Evolutionary conservation across 2,888 invertebrate genomes (phyloP), one percentile per base, ranked within the genome.

Genomic region (Chrysolina oricalcia): DNA sequence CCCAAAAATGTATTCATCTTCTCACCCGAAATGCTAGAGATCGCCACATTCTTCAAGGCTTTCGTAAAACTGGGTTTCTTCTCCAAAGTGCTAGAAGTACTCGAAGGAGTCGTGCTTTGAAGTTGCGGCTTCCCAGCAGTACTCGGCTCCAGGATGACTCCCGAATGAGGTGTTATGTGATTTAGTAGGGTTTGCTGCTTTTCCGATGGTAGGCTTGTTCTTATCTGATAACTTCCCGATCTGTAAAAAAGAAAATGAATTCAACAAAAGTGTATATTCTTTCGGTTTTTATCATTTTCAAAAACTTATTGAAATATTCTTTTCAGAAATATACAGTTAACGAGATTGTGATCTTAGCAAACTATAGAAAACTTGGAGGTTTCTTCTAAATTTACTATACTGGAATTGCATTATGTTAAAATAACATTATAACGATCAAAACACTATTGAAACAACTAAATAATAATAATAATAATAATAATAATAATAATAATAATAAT

Each of bases 211-310:
- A 92, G 90, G 81, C 88, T 89, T 17, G 88, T 83, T 40, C 87
- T 84, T 80, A 91, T 90, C 83, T 92, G 92, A 87, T 93, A 93
- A 78, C 92, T 92, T 59, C 92, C 92, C 56, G 93, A 93, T 89
- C 93, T 93, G 89, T 85, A 83, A 78, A 66, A 66, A 15, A 15
- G 15, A 40, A 35, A 66, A 35, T n/a, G 17, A 48, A 9, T 70
- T 64, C 15, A 5, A 50, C 15, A 41, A 48, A 63, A 13, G 15
- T 13, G 0, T 62, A 19, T 27, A 8, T 59, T 23, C 23, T n/a
- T 6, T 35, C 35, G 13, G 15, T 11, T 8, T 13, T 21, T 10
- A 19, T 50, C 0, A 17, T 50, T 50, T 50, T 10, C 10, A 17
- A 50, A 46, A 13, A 46, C n/a, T n/a, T n/a, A n/a, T n/a, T n/a